Percentiles rank a stretch among this genome's conserved stretches.
These are phyloP conservation scores for Glaucidium brasilianum DNA, from an alignment of 2,113 vertebrate species.

Conservation along the genomic window DNA sequence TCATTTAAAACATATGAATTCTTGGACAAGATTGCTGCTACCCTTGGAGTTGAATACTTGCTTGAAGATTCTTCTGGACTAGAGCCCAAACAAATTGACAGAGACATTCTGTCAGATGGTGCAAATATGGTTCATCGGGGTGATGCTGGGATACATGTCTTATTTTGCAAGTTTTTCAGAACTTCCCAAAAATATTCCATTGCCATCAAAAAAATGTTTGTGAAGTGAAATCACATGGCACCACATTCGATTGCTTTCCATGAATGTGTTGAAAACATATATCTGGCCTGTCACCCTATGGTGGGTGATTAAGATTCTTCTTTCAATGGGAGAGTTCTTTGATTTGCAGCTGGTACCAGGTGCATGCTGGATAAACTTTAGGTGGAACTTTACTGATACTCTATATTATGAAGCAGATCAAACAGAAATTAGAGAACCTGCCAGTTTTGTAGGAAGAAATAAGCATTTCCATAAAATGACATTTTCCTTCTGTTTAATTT, in stretches of 20 bases:
- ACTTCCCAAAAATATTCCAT: background rate
- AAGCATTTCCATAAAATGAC: background rate
- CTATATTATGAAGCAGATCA: background rate
- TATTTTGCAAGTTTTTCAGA: background rate
- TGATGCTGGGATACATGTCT: background rate
- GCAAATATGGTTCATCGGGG: background rate
- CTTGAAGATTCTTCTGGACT: background rate
- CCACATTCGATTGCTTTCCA: background rate
- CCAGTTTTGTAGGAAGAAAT: background rate
- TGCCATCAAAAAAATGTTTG: background rate
- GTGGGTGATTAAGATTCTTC: background rate
- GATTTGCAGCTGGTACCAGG: background rate
- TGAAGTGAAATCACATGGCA: background rate
- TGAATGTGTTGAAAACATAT: background rate
- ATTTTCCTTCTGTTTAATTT: background rate
- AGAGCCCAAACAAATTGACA: background rate
- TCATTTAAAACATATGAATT: background rate
- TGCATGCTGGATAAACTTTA: background rate
- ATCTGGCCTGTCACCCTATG: background rate
- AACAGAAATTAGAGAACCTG: constrained; percentile 16
- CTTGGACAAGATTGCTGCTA: background rate
- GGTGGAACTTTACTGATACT: background rate
- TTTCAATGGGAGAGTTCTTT: background rate
- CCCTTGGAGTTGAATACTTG: background rate
- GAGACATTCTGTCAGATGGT: background rate